Evolutionary conservation across 2,888 invertebrate species (phyloP), one percentile per base, ranked within the genome.

Genomic region (Tinea trinotella): DNA sequence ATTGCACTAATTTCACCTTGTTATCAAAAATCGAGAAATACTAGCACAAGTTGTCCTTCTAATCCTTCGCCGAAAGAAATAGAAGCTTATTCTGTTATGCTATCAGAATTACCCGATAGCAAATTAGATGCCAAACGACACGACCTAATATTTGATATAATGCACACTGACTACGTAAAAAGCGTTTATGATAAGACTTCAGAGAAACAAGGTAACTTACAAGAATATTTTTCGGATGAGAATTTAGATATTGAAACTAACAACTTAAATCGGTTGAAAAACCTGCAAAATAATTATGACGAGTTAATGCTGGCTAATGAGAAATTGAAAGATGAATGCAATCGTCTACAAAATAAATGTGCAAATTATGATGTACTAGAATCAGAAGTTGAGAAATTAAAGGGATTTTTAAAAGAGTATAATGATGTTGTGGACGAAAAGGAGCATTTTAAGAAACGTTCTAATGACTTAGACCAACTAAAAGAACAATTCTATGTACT

Each of bases 131-230:
- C 59, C 44, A 77, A 80, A 62, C 68, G 85, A 63, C 74, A 82
- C 2, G 72, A 79, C 36, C 71, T 85, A 30, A 76, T 82, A 4
- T 84, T 85, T 17, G 82, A 85, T 54, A 83, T 85, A 52, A 84
- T 84, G 69, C 68, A 76, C 55, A 73, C 76, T 54, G 70, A 76
- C 3, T 84, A 85, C 66, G 80, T 85, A 71, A 82, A 76, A 64
- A 77, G 81, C 63, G 74, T 82, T 53, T 62, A 84, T 0, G 67
- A 63, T 55, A 76, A 72, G 64, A 74, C 52, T 9, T 60, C 63
- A 54, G 57, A 60, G 22, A 64, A 66, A 3, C 13, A 44, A 19
- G 64, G 67, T 9, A 64, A 66, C 1, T 59, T 61, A 53, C 67
- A 71, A 13, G 68, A 73, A 13, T 57, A 57, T 22, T 58, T 62